These are phyloP conservation scores for Halocaridina rubra DNA, from an alignment of 2,888 invertebrate genomes.

Conservation along the genomic window DNA sequence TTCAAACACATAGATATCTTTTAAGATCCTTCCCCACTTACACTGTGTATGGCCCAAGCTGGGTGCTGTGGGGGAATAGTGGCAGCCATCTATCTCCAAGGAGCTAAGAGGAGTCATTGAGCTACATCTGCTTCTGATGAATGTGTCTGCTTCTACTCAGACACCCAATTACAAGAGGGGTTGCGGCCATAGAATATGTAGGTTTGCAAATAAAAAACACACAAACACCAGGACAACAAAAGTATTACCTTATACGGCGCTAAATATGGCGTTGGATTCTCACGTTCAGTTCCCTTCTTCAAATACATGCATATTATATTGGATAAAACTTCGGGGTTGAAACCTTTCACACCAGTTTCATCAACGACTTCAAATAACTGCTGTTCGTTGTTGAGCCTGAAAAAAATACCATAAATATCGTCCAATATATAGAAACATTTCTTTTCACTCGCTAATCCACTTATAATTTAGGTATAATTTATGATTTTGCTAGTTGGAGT, in stretches of 20 bases:
- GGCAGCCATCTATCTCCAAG: background rate
- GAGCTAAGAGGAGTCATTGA: too few species aligned
- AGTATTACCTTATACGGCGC: slow-evolving; percentile 40
- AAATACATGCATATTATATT: slow-evolving; percentile 80
- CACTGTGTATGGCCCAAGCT: too few species aligned
- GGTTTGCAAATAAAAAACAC: background rate
- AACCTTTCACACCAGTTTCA: slow-evolving; percentile 70
- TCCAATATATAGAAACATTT: too few species aligned
- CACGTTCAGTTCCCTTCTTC: slow-evolving; percentile 76
- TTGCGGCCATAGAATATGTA: background rate
- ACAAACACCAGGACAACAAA: background rate
- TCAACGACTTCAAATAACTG: slow-evolving; percentile 49
- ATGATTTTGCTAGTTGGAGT: too few species aligned
- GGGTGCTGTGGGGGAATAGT: background rate
- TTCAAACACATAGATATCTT: too few species aligned
- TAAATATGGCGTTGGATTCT: slow-evolving; percentile 41
- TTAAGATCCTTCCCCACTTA: too few species aligned
- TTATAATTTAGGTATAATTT: too few species aligned
- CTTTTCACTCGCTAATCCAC: too few species aligned
- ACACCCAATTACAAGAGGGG: background rate
- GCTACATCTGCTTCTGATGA: too few species aligned
- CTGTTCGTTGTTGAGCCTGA: slow-evolving; percentile 29
- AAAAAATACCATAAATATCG: background rate
- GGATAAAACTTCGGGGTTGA: slow-evolving; percentile 84
- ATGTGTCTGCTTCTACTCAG: too few species aligned